Conservation (phyloP, 2,888 invertebrate genomes). For the Lobophora halterata region DNA sequence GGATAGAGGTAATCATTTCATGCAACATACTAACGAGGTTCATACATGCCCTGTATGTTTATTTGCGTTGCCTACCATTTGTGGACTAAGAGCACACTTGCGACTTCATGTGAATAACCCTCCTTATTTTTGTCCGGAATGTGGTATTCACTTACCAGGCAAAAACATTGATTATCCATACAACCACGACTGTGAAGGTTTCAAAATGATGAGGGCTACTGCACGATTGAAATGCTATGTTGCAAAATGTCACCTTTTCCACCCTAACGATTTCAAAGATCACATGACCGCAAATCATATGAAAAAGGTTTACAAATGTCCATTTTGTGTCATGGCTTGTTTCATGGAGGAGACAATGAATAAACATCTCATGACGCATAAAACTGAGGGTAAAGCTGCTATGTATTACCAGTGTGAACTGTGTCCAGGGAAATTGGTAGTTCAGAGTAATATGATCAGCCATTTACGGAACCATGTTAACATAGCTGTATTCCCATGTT, state of each 20-base stretch:
- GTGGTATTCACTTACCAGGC: conserved; percentile 68
- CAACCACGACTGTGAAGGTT: conserved; percentile 64
- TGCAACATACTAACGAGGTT: conserved; percentile 51
- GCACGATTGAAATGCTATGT: conserved; percentile 53
- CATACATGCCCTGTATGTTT: conserved; percentile 65
- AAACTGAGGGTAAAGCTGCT: conserved; percentile 35
- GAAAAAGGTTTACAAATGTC: conserved; percentile 65
- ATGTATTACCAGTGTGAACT: conserved; percentile 62
- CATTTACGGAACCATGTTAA: conserved; percentile 55
- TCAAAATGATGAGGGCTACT: conserved; percentile 74
- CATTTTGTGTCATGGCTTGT: conserved; percentile 63
- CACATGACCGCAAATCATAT: conserved; percentile 73
- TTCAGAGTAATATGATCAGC: conserved; percentile 50
- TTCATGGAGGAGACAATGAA: conserved; percentile 56
- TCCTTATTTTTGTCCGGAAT: conserved; percentile 85
- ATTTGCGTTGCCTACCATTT: conserved; percentile 67
- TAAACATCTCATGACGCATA: conserved; percentile 53
- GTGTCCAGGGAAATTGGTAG: conserved; percentile 61
- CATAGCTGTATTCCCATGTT: conserved; percentile 55
- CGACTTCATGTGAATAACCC: conserved; percentile 79
- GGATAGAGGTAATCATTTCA: conserved; percentile 61
- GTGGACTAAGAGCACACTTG: conserved; percentile 77
- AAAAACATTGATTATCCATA: conserved; percentile 60
- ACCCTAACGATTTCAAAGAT: conserved; percentile 62
- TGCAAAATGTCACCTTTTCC: conserved; percentile 64